Conservation (phyloP, 2,113 vertebrate genomes). For the Nothocercus julius region DNA sequence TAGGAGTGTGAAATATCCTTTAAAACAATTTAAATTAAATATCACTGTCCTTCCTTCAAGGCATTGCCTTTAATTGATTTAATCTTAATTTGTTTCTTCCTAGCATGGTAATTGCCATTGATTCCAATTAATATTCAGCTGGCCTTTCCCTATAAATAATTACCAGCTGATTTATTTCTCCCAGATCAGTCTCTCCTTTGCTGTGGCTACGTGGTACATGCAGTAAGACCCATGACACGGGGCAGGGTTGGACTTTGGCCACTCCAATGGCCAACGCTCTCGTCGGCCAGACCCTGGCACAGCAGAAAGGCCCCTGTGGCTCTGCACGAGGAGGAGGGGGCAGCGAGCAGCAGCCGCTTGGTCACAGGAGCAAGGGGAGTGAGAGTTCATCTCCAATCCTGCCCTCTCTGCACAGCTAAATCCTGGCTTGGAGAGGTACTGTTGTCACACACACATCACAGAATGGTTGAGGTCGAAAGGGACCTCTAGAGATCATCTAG, state of each 20-base stretch:
- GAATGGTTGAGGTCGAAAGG: no score
- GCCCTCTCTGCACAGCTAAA: not conserved
- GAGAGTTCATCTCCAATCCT: not conserved
- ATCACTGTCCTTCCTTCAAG: constrained; percentile 70
- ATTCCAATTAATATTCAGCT: constrained; percentile 73
- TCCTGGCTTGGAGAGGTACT: not conserved
- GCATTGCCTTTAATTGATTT: constrained; percentile 71
- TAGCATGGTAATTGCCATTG: constrained; percentile 68
- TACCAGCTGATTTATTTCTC: constrained; percentile 44
- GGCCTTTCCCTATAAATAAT: constrained; percentile 64
- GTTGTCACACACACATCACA: not conserved
- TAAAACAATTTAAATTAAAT: constrained; percentile 73
- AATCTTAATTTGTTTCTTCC: constrained; percentile 72
- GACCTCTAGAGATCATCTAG: no score
- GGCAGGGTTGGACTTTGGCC: not conserved
- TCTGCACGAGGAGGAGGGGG: no score
- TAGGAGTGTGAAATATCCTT: constrained; percentile 59
- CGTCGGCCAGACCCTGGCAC: rapidly evolving
- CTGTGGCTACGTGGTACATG: not conserved
- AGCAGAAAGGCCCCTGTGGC: not conserved
- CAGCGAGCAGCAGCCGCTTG: no score
- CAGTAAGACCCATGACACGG: not conserved
- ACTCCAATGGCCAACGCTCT: rapidly evolving
- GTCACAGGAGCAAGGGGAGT: not conserved
- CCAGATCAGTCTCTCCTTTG: not conserved